These are phyloP conservation scores for Solenodon paradoxus DNA, from an alignment of 2,113 vertebrate genomes.

Conservation along the genomic window DNA sequence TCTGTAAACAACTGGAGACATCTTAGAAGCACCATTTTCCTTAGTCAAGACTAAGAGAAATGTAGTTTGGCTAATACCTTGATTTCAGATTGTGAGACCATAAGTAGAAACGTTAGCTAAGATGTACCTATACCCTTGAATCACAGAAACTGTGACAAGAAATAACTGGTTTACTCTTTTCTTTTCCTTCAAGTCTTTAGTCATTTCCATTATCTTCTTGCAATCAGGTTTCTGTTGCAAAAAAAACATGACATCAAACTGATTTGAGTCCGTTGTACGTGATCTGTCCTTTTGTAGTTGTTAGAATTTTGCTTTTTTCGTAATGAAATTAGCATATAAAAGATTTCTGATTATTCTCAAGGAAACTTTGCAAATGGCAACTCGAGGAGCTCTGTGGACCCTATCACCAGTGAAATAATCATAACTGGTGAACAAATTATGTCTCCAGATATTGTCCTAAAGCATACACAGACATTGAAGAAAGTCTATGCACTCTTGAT, in stretches of 20 bases:
- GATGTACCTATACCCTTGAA: neutral
- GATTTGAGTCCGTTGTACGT: neutral
- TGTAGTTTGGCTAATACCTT: neutral
- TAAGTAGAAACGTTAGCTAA: neutral
- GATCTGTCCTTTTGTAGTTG: neutral
- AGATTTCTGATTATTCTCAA: neutral
- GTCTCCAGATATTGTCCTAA: neutral
- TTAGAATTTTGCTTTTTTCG: neutral
- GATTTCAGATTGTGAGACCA: neutral
- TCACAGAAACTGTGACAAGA: neutral
- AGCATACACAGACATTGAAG: neutral
- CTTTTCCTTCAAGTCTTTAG: neutral
- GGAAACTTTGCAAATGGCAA: neutral
- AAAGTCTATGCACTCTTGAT: neutral
- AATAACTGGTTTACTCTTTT: neutral
- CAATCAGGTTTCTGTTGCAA: neutral
- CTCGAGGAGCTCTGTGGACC: neutral
- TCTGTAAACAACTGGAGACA: neutral
- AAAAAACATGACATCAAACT: neutral
- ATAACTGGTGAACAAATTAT: neutral
- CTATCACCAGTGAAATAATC: neutral
- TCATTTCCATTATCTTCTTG: neutral
- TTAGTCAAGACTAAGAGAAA: neutral
- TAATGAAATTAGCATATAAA: neutral
- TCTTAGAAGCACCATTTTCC: neutral